Evolutionary conservation across 1,140 invertebrate species (phyloP).

Genomic region (Metaphire vulgaris): DNA sequence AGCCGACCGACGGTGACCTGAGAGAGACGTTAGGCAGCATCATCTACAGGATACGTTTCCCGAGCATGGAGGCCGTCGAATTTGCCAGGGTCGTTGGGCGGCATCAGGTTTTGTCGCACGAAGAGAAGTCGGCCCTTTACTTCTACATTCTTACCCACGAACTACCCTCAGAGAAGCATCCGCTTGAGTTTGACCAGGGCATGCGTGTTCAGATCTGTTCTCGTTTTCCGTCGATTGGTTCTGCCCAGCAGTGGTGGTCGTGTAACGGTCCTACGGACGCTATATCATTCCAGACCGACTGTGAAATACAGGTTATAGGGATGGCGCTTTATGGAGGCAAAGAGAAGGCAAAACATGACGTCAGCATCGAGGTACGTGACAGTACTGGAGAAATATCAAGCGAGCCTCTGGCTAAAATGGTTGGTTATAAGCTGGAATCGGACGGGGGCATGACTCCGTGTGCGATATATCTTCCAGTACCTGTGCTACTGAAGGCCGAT

Average conservation of each 20-base stretch:
- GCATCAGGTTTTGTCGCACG: neutral
- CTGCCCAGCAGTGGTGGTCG: constrained; percentile 21
- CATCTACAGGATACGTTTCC: constrained; percentile 24
- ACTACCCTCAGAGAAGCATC: neutral
- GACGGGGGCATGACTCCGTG: neutral
- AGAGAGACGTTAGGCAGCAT: constrained; percentile 16
- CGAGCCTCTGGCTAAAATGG: neutral
- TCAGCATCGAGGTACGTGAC: constrained; percentile 6
- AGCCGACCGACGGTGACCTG: neutral
- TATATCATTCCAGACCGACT: constrained; percentile 6
- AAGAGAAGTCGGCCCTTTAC: constrained; percentile 23
- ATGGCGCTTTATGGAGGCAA: constrained; percentile 19
- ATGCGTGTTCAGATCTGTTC: constrained; percentile 8
- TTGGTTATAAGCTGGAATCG: neutral
- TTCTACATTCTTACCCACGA: constrained; percentile 10
- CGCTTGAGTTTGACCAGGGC: neutral
- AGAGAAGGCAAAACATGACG: neutral
- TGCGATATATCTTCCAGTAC: constrained; percentile 5
- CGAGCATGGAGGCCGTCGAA: constrained; percentile 19
- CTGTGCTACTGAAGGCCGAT: neutral
- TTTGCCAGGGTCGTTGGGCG: constrained; percentile 24
- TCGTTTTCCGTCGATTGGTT: constrained; percentile 4
- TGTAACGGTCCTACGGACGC: constrained; percentile 18
- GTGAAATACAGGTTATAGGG: constrained; percentile 12
- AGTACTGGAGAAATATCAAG: neutral